phyloP scores from a whole-genome alignment of 2,888 invertebrate genomes.

The Eledona agricola region DNA sequence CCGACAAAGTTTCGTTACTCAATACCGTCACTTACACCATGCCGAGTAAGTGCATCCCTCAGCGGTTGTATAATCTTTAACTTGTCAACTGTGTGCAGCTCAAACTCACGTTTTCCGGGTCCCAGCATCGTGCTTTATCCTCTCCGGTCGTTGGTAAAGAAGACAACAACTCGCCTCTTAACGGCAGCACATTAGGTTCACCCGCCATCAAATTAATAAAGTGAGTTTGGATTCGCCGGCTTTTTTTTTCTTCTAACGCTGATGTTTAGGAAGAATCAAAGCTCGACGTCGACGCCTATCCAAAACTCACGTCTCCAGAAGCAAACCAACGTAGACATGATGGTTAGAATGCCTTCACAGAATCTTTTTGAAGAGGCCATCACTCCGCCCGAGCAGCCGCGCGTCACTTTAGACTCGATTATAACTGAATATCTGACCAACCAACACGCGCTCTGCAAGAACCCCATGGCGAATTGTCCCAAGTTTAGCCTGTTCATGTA shows the following conservation, averaged over 20 bases:
- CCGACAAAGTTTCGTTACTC: slow-evolving; percentile 62
- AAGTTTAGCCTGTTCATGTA: slow-evolving; percentile 92
- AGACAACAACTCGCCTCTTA: slow-evolving; percentile 27
- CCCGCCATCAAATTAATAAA: slow-evolving; percentile 51
- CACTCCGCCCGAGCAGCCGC: slow-evolving; percentile 54
- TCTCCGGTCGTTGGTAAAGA: slow-evolving; percentile 25
- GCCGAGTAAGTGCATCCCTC: slow-evolving; percentile 58
- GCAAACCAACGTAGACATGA: slow-evolving; percentile 61
- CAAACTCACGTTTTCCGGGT: slow-evolving; percentile 47
- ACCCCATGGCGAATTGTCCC: slow-evolving; percentile 97
- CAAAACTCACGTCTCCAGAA: slow-evolving; percentile 63
- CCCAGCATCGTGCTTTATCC: slow-evolving; percentile 34
- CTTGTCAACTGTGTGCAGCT: slow-evolving; percentile 43
- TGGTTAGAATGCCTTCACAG: slow-evolving; percentile 45
- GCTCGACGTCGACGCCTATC: slow-evolving; percentile 38
- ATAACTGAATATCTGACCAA: slow-evolving; percentile 96
- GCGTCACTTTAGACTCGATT: slow-evolving; percentile 86
- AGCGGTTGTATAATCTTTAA: not conserved
- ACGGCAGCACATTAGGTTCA: slow-evolving; percentile 37
- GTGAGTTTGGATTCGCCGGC: slow-evolving; percentile 31
- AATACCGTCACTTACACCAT: slow-evolving; percentile 65
- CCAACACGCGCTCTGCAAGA: slow-evolving; percentile 97
- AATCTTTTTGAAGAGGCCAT: slow-evolving; percentile 45
- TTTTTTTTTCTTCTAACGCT: slow-evolving; percentile 21
- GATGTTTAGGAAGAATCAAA: slow-evolving; percentile 38